These are phyloP conservation scores for Pogonomyrmex barbatus DNA, from an alignment of 1,140 invertebrate species.

Conservation along the genomic window DNA sequence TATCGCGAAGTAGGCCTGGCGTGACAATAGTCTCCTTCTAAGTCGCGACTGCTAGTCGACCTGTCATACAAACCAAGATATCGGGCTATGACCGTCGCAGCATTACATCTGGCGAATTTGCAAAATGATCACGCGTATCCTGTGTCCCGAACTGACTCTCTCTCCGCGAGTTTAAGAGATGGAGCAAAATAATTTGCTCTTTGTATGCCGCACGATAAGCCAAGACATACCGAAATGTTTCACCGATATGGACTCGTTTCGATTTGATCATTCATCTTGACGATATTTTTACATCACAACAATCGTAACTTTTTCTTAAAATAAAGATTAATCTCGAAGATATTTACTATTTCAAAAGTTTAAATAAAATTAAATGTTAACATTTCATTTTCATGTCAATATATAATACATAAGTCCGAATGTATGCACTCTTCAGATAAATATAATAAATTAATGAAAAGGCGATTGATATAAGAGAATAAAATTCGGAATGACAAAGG, in stretches of 20 bases:
- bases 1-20: slow-evolving; percentile 71
- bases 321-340: not conserved
- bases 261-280: not conserved
- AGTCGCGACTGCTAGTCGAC: slow-evolving; percentile 64
- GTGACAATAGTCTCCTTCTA: slow-evolving; percentile 72
- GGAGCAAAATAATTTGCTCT: slow-evolving; percentile 64
- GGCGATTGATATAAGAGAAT: slow-evolving; percentile 18
- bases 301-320: not conserved
- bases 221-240: slow-evolving; percentile 11
- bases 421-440: too few relatives aligned
- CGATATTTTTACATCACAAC: not conserved
- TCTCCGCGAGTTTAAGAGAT: slow-evolving; percentile 75
- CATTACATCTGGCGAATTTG: slow-evolving; percentile 74
- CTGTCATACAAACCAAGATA: slow-evolving; percentile 58
- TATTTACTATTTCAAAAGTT: not conserved
- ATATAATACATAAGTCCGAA: too few relatives aligned
- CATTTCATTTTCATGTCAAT: not conserved
- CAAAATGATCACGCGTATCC: slow-evolving; percentile 85
- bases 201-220: slow-evolving; percentile 42
- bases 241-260: not conserved
- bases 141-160: slow-evolving; percentile 71
- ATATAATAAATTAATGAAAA: slow-evolving; percentile 19
- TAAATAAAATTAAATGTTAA: too few relatives aligned
- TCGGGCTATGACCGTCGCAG: slow-evolving; percentile 30
- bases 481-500: not conserved